These are phyloP conservation scores for Myodes glareolus DNA, from an alignment of 2,113 vertebrate species.

Conservation along the genomic window DNA sequence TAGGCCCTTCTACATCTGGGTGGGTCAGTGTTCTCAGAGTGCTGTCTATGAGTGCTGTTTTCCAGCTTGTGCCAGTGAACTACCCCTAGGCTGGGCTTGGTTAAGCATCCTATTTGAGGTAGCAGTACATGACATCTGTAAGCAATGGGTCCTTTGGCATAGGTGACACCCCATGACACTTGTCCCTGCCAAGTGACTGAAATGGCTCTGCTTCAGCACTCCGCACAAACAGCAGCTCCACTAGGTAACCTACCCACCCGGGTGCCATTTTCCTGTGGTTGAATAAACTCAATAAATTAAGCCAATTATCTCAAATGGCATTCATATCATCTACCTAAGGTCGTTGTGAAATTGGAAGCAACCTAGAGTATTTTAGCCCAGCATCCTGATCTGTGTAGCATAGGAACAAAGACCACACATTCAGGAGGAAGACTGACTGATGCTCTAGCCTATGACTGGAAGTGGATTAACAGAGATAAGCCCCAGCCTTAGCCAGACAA, in stretches of 20 bases:
- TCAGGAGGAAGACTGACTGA: background rate
- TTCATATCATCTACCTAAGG: background rate
- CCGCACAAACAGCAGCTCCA: too few relatives aligned
- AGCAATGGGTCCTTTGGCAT: background rate
- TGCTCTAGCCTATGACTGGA: background rate
- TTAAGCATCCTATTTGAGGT: background rate
- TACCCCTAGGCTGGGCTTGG: background rate
- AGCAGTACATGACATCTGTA: background rate
- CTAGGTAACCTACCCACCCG: background rate
- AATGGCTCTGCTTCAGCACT: background rate
- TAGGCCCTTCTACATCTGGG: background rate
- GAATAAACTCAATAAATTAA: background rate
- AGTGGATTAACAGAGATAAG: background rate
- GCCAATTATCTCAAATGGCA: background rate
- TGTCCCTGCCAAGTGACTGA: background rate
- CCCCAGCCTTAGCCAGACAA: too few relatives aligned
- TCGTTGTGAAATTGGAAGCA: background rate
- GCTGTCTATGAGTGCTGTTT: background rate
- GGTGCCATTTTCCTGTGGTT: background rate
- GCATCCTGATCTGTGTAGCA: background rate
- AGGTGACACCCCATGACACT: background rate
- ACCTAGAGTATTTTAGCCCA: background rate
- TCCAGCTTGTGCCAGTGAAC: background rate
- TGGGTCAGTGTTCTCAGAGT: background rate
- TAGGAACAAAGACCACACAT: background rate